Evolutionary conservation across 2,888 invertebrate species (phyloP), one percentile per base, ranked within the genome.

Genomic region (Phoenoteleia sp.): DNA sequence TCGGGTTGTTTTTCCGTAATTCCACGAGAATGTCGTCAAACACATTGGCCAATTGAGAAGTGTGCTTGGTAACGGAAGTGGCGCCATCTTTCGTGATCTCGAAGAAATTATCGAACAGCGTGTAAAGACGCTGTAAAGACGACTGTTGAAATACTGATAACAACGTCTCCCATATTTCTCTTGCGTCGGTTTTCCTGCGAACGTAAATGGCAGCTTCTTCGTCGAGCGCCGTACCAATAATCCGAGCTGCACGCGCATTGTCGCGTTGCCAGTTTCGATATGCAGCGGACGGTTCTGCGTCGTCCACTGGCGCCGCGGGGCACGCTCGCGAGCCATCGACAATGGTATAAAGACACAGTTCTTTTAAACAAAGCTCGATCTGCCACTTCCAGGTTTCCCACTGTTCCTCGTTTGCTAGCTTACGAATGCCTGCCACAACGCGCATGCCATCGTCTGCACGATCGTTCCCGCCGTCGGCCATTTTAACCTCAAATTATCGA

Each of bases 301-400:
- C 58, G 6, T 4, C 49, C 5, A 11, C 47, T 36, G 88, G 87
- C n/a, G 60, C 56, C 3, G 54, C 67, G 6, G 88, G 87, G 56
- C 87, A 89, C 67, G 19, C n/a, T 2, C 88, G 86, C 15, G 85
- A 62, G 21, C 87, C 87, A 47, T 87, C 67, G 7, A 85, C 64
- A 23, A 88, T 83, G 11, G 87, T 60, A 74, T 79, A 72, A 15
- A 88, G 74, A 67, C 88, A 87, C 81, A 81, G 86, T 75, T 88
- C 86, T 60, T 87, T 87, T 52, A 88, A 80, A 77, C 87, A 87
- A 7, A 88, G 77, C 64, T 87, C 84, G 23, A 84, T 88, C 66
- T 88, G 87, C 87, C 88, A 88, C 71, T 87, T 88, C 87, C 87
- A 88, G 0, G 86, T 88, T 84, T 87, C 87, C 86, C 87, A 88